A percentile compares a stretch with the other conserved stretches of the same genome.
Evolutionary conservation across 2,797 vertebrate genomes (phyloP).

Genomic region (Sebastes oblongus): DNA sequence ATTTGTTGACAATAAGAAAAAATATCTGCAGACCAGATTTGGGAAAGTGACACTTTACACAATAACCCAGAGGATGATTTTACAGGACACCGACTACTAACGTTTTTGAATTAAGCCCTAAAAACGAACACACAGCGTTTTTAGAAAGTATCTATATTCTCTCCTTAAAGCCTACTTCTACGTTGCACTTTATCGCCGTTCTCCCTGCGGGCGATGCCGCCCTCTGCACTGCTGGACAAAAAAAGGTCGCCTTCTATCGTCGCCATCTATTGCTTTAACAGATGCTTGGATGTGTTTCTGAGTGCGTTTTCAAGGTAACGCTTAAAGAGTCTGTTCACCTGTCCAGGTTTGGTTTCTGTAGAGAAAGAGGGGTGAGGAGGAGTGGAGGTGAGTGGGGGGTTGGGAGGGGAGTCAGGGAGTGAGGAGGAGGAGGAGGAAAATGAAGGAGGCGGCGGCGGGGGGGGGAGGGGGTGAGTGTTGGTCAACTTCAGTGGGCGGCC

Average conservation of each 20-base stretch:
- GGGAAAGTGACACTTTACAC: conserved; percentile 40
- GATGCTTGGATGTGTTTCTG: conserved; percentile 44
- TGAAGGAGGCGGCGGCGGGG: accelerated
- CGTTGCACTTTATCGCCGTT: background rate
- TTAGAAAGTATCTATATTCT: conserved; percentile 22
- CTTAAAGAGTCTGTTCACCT: conserved; percentile 31
- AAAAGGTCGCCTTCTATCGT: background rate
- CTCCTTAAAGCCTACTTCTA: conserved; percentile 39
- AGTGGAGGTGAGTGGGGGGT: background rate
- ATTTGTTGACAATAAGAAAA: conserved; percentile 39
- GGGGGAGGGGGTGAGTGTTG: background rate
- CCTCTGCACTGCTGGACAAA: conserved; percentile 4
- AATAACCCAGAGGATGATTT: conserved; percentile 38
- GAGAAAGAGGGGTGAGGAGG: conserved; percentile 8
- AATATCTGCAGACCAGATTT: conserved; percentile 23
- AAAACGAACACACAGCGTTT: conserved; percentile 15
- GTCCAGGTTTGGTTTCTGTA: conserved; percentile 45
- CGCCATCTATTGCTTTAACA: conserved; percentile 55
- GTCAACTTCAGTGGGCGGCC: conserved; percentile 9
- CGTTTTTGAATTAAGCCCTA: conserved; percentile 18
- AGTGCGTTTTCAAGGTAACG: conserved; percentile 3
- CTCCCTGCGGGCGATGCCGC: background rate
- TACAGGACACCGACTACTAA: conserved; percentile 41
- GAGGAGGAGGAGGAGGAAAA: background rate
- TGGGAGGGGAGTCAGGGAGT: background rate